Evolutionary conservation across 2,888 invertebrate species (phyloP).

Genomic region (Noctua janthina): DNA sequence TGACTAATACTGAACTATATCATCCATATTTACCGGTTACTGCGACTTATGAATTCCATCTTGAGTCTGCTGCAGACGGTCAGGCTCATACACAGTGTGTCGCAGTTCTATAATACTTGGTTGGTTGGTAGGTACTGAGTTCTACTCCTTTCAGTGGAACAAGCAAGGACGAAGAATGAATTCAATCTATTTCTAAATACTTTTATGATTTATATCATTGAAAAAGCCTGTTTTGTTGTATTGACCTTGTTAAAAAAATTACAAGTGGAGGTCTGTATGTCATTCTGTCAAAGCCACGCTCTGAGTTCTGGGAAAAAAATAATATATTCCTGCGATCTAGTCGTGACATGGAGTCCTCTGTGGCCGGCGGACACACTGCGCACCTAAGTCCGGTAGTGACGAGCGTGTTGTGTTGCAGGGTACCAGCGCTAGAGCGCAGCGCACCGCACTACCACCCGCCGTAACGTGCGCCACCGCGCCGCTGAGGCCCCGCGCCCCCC

Average conservation of each 20-base stretch:
- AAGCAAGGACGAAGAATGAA: neutral
- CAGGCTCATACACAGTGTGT: constrained; percentile 97
- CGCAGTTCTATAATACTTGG: constrained; percentile 96
- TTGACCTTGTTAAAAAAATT: neutral
- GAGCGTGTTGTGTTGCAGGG: constrained; percentile 74
- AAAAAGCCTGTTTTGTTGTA: neutral
- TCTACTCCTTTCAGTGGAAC: constrained; percentile 3
- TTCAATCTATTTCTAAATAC: neutral
- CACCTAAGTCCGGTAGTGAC: constrained; percentile 6
- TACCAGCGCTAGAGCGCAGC: constrained; percentile 83
- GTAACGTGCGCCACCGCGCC: constrained; percentile 45
- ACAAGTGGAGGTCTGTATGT: neutral
- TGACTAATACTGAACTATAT: constrained; percentile 18
- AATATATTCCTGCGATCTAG: neutral
- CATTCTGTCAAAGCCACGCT: no score
- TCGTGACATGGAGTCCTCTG: neutral
- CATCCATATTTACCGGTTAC: constrained; percentile 24
- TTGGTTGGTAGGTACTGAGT: neutral
- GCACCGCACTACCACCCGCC: constrained; percentile 76
- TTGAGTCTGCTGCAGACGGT: constrained; percentile 97
- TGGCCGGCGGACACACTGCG: neutral
- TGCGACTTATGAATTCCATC: constrained; percentile 89
- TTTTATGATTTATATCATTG: neutral
- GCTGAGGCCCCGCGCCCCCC: neutral
- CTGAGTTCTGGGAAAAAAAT: neutral